These are phyloP conservation scores for Dryococelus australis DNA, from an alignment of 2,888 invertebrate species.

Conservation along the genomic window DNA sequence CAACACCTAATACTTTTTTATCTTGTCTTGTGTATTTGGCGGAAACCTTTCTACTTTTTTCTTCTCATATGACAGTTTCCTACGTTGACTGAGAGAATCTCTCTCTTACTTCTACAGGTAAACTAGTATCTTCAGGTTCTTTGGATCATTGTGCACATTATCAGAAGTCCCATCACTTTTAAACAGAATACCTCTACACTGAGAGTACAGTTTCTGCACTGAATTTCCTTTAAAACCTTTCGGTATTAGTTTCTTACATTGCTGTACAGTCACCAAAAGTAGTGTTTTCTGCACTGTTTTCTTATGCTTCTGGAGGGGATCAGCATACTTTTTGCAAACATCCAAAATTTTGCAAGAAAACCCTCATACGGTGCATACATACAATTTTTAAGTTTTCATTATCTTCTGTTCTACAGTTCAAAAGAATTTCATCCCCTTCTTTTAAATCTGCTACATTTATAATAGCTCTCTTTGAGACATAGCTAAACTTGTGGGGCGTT, in stretches of 20 bases:
- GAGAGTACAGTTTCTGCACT: background rate
- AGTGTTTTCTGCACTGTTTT: background rate
- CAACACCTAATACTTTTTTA: too few relatives aligned
- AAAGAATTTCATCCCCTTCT: background rate
- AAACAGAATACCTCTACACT: background rate
- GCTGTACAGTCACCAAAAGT: too few relatives aligned
- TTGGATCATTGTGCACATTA: too few relatives aligned
- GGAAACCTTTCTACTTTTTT: too few relatives aligned
- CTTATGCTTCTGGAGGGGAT: background rate
- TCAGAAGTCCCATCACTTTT: too few relatives aligned
- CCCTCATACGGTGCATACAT: background rate
- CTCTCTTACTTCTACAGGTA: too few relatives aligned
- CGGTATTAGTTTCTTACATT: too few relatives aligned
- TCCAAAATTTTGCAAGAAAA: background rate
- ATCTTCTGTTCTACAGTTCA: background rate
- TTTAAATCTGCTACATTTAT: constrained; percentile 4
- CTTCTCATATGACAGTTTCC: too few relatives aligned
- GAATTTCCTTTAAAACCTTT: too few relatives aligned
- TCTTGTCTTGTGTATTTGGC: too few relatives aligned
- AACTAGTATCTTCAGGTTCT: too few relatives aligned
- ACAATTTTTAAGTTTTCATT: background rate
- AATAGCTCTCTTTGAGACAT: background rate
- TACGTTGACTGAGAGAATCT: too few relatives aligned
- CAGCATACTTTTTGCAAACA: background rate
- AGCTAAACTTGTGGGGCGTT: background rate